A percentile compares a stretch with the other conserved stretches of the same genome.
These are phyloP conservation scores for Oriolus oriolus DNA, from an alignment of 2,113 vertebrate species.

Conservation along the genomic window DNA sequence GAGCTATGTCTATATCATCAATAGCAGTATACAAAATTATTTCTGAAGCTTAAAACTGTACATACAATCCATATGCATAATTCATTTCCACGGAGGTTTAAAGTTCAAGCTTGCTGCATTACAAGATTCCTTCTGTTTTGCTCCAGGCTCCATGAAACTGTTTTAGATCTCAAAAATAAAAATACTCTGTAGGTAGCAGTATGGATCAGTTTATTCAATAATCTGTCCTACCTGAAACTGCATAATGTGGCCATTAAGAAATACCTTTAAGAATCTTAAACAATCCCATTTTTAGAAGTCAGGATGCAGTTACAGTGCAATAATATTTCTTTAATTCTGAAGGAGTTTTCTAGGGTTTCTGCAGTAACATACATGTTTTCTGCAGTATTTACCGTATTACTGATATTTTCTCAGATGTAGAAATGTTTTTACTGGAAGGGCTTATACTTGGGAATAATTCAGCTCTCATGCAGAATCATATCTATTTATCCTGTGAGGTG, in stretches of 20 bases:
- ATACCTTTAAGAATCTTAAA: background rate
- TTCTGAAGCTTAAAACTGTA: background rate
- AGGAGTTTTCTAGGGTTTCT: background rate
- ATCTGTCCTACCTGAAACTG: background rate
- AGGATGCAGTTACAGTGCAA: background rate
- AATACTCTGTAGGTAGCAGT: background rate
- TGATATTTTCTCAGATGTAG: background rate
- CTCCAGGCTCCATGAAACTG: background rate
- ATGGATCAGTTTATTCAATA: background rate
- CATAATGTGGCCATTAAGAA: background rate
- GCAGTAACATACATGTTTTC: background rate
- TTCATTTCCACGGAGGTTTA: slow-evolving; percentile 3
- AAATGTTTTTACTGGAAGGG: background rate
- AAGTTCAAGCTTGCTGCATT: background rate
- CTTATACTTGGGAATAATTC: background rate
- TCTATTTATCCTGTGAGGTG: background rate
- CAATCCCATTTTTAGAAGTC: background rate
- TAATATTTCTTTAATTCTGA: background rate
- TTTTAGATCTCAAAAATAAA: background rate
- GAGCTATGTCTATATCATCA: background rate
- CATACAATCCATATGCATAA: background rate
- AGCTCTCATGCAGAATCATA: background rate
- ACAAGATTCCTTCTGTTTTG: background rate
- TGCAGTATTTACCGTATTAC: background rate
- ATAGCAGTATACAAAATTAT: background rate